Evolutionary conservation across 2,113 vertebrate genomes (phyloP).

Genomic region (Zosterops japonicus): DNA sequence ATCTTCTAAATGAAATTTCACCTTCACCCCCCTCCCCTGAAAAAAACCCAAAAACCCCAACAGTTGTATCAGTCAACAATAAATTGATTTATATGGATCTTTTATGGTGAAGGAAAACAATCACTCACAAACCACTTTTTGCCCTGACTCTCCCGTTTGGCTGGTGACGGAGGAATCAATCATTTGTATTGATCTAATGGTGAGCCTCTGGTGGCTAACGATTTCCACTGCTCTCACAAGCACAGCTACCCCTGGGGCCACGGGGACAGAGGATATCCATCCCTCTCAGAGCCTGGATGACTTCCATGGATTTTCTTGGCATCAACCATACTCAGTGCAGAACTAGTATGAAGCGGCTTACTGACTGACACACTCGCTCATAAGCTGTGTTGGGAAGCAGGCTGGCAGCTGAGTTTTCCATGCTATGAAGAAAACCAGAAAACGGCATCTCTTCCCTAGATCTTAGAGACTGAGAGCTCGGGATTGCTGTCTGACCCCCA

Average conservation of each 20-base stretch:
- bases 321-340: not conserved
- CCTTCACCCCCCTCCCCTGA: rapidly evolving
- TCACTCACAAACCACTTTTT: not conserved
- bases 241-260: constrained; percentile 1
- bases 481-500: not conserved
- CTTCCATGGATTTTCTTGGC: constrained; percentile 15
- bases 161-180: not conserved
- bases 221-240: not conserved
- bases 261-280: not conserved
- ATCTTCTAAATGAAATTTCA: not conserved
- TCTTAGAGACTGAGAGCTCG: rapidly evolving
- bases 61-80: not conserved
- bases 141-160: not conserved
- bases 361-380: not conserved
- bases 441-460: not conserved
- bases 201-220: not conserved
- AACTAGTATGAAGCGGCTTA: not conserved
- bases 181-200: not conserved
- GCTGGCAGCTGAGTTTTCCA: not conserved
- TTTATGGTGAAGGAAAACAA: not conserved
- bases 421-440: not conserved
- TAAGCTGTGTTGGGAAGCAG: not conserved
- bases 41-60: rapidly evolving
- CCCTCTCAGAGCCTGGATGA: not conserved
- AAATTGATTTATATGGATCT: constrained; percentile 2